These are phyloP conservation scores for Rousettus madagascariensis DNA, from an alignment of 2,797 vertebrate species.

Conservation along the genomic window DNA sequence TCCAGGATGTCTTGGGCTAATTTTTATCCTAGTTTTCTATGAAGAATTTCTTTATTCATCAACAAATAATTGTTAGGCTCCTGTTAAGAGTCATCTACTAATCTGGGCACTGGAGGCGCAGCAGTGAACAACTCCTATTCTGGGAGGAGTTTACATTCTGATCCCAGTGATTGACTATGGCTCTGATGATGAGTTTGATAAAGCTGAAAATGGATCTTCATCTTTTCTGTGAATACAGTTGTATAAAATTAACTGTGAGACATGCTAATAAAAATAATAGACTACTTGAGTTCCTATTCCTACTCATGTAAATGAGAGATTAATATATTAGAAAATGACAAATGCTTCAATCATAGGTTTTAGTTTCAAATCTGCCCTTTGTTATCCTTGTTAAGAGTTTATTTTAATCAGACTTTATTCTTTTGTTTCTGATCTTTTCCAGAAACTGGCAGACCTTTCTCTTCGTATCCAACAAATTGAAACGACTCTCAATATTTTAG, in stretches of 20 bases:
- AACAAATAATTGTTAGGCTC: neutral
- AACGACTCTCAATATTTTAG: constrained; percentile 97
- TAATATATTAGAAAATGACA: constrained; percentile 17
- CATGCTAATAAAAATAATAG: neutral
- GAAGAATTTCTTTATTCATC: constrained; percentile 30
- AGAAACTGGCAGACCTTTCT: constrained; percentile 96
- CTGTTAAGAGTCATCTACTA: neutral
- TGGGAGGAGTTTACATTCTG: neutral
- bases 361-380: constrained; percentile 16
- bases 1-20: neutral
- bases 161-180: neutral
- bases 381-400: constrained; percentile 2
- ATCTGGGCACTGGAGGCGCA: neutral
- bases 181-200: constrained; percentile 39
- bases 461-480: constrained; percentile 98
- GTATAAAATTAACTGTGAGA: constrained; percentile 13
- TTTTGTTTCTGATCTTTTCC: constrained; percentile 64
- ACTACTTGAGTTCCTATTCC: constrained; percentile 6
- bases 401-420: constrained; percentile 15
- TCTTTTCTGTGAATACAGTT: neutral
- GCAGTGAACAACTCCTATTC: neutral
- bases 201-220: constrained; percentile 10
- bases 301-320: neutral
- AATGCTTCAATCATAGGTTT: neutral
- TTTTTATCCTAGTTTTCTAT: constrained; percentile 47